Evolutionary conservation across 2,888 invertebrate species (phyloP).

Genomic region (Pachycephus smyrnensis): DNA sequence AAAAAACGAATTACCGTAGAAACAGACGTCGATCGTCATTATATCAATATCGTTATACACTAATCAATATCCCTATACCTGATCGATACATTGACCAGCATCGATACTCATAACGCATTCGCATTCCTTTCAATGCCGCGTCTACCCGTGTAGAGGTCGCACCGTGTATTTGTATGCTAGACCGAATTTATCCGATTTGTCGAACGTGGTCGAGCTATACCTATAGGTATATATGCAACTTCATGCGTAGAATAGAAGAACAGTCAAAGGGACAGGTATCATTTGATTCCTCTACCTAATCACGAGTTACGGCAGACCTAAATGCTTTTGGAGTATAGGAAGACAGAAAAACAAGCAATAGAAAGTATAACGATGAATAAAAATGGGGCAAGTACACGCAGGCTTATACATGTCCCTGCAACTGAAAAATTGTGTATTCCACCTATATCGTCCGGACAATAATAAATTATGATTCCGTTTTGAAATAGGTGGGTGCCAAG

Average conservation of each 20-base stretch:
- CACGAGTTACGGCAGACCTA: background rate
- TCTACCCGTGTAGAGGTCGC: slow-evolving; percentile 54
- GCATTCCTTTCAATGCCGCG: slow-evolving; percentile 65
- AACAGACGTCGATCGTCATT: background rate
- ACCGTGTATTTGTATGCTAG: slow-evolving; percentile 47
- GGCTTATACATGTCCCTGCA: background rate
- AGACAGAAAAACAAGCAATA: slow-evolving; percentile 13
- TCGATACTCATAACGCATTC: slow-evolving; percentile 50
- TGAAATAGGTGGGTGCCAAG: slow-evolving; percentile 52
- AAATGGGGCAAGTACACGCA: background rate
- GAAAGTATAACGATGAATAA: slow-evolving; percentile 25
- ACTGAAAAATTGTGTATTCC: background rate
- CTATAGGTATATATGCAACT: background rate
- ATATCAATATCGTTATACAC: background rate
- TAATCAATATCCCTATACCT: background rate
- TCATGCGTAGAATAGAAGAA: background rate
- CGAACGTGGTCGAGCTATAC: slow-evolving; percentile 32
- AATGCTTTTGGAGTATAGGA: background rate
- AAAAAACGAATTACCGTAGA: background rate
- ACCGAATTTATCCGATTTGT: slow-evolving; percentile 56
- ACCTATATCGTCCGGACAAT: slow-evolving; percentile 34
- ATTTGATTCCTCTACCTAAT: background rate
- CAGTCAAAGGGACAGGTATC: background rate
- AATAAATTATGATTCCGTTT: slow-evolving; percentile 58
- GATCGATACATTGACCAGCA: background rate